Percentiles rank a stretch among this genome's conserved stretches.
These are phyloP conservation scores for Cantharis rustica DNA, from an alignment of 2,888 invertebrate species.

Conservation along the genomic window DNA sequence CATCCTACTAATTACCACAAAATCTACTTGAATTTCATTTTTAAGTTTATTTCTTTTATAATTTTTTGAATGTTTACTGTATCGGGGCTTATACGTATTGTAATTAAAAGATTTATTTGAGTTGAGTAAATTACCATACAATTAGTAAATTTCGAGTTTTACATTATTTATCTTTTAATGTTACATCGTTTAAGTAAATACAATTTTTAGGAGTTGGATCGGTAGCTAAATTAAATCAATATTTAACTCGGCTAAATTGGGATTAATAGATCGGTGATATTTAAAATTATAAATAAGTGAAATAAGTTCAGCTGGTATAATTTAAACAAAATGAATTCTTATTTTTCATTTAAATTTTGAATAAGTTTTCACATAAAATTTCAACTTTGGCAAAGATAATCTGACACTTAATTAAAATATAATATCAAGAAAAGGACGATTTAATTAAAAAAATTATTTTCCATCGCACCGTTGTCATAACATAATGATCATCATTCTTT, in stretches of 20 bases:
- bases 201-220: background rate
- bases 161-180: background rate
- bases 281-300: background rate
- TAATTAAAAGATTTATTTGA: background rate
- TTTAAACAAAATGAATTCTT: background rate
- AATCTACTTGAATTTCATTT: too few species aligned
- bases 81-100: background rate
- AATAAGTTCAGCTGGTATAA: background rate
- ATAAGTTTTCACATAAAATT: background rate
- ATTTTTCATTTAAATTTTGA: background rate
- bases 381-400: background rate
- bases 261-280: background rate
- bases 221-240: background rate
- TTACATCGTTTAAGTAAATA: background rate
- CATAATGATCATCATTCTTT: background rate
- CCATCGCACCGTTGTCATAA: background rate
- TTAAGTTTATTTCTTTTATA: too few species aligned
- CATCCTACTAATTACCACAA: too few species aligned
- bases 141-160: background rate
- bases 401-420: background rate
- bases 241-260: background rate
- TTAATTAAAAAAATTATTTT: background rate
- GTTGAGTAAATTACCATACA: background rate
- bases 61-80: background rate
- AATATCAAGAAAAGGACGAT: background rate